Percentiles rank a stretch among this genome's conserved stretches.
These are phyloP conservation scores for Perithous albicinctus DNA, from an alignment of 2,888 invertebrate genomes.

Conservation along the genomic window DNA sequence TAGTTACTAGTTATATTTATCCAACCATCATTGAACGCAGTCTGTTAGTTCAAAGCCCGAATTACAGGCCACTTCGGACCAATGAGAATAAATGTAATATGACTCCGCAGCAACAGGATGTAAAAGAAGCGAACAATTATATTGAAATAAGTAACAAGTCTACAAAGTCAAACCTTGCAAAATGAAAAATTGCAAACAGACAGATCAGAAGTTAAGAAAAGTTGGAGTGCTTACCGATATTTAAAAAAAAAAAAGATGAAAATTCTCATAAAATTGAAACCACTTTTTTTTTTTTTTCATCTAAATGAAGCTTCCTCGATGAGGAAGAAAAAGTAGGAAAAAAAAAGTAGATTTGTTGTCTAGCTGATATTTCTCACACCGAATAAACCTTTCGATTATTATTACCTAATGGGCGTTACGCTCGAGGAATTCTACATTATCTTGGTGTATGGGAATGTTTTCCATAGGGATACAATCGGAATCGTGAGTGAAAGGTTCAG, in stretches of 20 bases:
- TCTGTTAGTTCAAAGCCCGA: conserved; percentile 7
- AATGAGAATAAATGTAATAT: neutral
- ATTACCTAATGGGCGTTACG: conserved; percentile 69
- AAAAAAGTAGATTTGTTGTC: conserved; percentile 29
- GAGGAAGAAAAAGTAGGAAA: neutral
- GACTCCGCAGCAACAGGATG: neutral
- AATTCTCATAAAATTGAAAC: no score
- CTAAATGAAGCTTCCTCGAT: no score
- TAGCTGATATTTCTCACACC: conserved; percentile 53
- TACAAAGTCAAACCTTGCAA: no score
- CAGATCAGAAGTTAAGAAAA: no score
- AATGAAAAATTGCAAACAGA: no score
- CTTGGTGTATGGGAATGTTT: conserved; percentile 65
- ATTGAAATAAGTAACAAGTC: no score
- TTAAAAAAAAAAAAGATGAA: no score
- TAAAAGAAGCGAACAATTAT: conserved; percentile 30
- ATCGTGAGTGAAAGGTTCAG: conserved; percentile 77
- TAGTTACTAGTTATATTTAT: conserved; percentile 5
- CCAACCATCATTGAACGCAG: neutral
- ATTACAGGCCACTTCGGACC: neutral
- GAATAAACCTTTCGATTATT: conserved; percentile 67
- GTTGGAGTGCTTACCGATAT: no score
- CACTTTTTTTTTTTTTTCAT: no score
- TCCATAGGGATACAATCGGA: conserved; percentile 68
- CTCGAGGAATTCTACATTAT: conserved; percentile 63